Conservation (phyloP, 2,888 invertebrate genomes). For the Anagyrus pseudococci region DNA sequence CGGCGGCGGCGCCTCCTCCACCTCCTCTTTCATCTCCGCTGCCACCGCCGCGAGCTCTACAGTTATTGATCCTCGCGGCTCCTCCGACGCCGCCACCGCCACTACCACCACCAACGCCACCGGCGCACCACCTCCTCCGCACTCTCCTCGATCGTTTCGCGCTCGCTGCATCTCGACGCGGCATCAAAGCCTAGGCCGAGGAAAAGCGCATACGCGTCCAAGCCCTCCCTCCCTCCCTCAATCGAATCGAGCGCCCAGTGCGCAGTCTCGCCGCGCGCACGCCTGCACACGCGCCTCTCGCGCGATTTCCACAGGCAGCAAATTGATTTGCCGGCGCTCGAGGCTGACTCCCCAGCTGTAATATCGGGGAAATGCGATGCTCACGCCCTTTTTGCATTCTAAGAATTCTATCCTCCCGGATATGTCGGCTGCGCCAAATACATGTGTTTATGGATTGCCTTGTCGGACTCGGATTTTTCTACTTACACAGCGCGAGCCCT, state of each 20-base stretch:
- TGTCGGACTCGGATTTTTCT: not conserved
- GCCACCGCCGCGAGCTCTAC: constrained; percentile 11
- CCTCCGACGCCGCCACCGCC: not conserved
- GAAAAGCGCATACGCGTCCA: not conserved
- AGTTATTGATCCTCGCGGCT: constrained; percentile 32
- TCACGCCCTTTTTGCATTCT: too few species aligned
- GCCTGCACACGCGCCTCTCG: not conserved
- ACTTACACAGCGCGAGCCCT: too few species aligned
- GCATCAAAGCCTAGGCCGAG: not conserved
- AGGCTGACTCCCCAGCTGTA: too few species aligned
- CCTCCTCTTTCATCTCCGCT: not conserved
- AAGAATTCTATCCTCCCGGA: too few species aligned
- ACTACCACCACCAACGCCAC: not conserved
- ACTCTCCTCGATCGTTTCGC: too few species aligned
- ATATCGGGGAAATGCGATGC: too few species aligned
- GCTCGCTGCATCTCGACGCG: not conserved
- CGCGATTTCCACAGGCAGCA: constrained; percentile 36
- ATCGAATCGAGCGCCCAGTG: constrained; percentile 18
- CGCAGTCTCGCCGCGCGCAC: constrained; percentile 19
- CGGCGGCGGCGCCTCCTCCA: constrained; percentile 3
- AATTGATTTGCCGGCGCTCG: constrained; percentile 29
- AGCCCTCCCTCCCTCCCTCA: not conserved
- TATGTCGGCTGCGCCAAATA: not conserved
- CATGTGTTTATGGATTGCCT: not conserved
- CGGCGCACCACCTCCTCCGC: not conserved